Evolutionary conservation across 2,888 invertebrate species (phyloP), one percentile per base, ranked within the genome.

Genomic region (Eupithecia subfuscata): DNA sequence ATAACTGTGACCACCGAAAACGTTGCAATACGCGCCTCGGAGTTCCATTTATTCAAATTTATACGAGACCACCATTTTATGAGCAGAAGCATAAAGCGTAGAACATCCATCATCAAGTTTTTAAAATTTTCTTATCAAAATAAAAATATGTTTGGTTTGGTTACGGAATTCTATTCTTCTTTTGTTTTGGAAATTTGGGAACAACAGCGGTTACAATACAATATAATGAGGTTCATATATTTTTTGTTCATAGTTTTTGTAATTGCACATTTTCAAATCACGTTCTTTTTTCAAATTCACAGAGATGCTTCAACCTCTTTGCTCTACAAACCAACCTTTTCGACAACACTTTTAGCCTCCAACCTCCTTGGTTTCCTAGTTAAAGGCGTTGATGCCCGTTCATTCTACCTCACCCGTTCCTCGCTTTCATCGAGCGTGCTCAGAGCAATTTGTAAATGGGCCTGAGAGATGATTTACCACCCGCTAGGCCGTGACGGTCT

Each of bases 381-480:
- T 64, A 30, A 30, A 64, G 18, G 34, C 34, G 64, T 64, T 64
- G 64, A 34, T 64, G 60, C 60, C 25, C 60, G 64, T 64, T 64
- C 43, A 56, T 74, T 77, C 74, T 77, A 72, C 52, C 48, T 56
- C 70, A 75, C 72, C 63, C 69, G 65, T 74, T 79, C 75, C 60
- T 63, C 60, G 84, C 83, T 85, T 86, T 88, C 88, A 90, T 89
- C 88, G 89, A 88, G 86, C 86, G 84, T 83, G 82, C 84, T 85
- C 83, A 79, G 85, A 87, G 89, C 91, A 93, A 93, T 93, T 93
- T 93, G 89, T 90, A 92, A 91, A 92, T 92, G 91, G 92, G 89
- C 86, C 83, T 86, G 85, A 75, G 83, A 83, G 84, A 87, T 87
- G 86, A 87, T 88, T 88, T 87, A 86, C 85, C 87, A 82, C 83